Evolutionary conservation across 2,888 invertebrate genomes (phyloP).

Genomic region (Spodoptera exigua): DNA sequence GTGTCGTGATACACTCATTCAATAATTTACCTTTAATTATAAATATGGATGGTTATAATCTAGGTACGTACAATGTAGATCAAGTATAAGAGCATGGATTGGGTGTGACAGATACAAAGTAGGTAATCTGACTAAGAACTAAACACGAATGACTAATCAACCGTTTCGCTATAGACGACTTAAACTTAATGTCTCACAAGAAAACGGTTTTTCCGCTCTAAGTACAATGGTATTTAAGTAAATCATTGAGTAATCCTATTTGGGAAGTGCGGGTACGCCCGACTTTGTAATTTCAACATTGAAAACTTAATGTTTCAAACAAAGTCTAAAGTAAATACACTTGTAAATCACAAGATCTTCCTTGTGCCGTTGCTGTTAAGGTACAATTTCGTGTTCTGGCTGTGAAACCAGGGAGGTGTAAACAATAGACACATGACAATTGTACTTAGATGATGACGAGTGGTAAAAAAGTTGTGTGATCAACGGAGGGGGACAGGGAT

Average conservation of each 20-base stretch:
- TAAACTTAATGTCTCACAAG: conserved; percentile 37
- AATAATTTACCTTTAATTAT: no score
- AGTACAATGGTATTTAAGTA: conserved; percentile 25
- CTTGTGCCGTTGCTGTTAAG: no score
- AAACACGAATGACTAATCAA: conserved; percentile 26
- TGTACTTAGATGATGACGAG: conserved; percentile 25
- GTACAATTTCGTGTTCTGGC: no score
- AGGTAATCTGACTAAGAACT: conserved; percentile 11
- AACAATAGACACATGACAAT: conserved; percentile 1
- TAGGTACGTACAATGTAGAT: no score
- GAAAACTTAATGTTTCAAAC: conserved; percentile 13
- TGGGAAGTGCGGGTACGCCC: conserved; percentile 16
- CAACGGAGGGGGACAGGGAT: conserved; percentile 47
- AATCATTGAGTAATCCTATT: conserved; percentile 48
- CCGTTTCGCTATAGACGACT: conserved; percentile 26
- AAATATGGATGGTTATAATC: no score
- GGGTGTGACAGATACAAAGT: not conserved
- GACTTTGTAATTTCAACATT: conserved; percentile 20
- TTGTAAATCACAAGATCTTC: no score
- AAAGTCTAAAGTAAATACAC: not conserved
- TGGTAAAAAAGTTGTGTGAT: conserved; percentile 31
- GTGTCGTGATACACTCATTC: no score
- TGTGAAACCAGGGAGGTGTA: no score
- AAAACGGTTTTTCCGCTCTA: conserved; percentile 41
- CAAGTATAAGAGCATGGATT: no score